Evolutionary conservation across 1,140 invertebrate genomes (phyloP).

Genomic region (Trichonephila clavipes): DNA sequence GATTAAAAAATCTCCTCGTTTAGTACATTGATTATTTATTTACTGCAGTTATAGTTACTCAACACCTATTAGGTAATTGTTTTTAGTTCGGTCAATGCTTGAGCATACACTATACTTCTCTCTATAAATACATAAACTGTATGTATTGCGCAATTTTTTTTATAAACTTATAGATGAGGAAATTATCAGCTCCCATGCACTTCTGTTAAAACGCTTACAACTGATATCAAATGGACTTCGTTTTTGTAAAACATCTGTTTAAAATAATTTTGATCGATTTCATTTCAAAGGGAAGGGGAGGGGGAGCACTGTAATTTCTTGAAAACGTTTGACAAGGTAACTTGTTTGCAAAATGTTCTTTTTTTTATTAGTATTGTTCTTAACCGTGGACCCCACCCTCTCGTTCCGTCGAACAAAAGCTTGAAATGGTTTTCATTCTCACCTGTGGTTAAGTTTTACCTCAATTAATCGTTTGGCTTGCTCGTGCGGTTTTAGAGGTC

Average conservation of each 20-base stretch:
- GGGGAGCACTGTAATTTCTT: background rate
- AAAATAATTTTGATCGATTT: slow-evolving; percentile 23
- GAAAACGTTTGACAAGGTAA: background rate
- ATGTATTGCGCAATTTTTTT: background rate
- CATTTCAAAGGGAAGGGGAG: background rate
- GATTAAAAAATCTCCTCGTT: too few species aligned
- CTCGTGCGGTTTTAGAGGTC: background rate
- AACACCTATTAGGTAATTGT: too few species aligned
- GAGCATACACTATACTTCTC: background rate
- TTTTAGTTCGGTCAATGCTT: background rate
- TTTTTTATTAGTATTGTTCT: background rate
- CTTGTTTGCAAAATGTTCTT: background rate
- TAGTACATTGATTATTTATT: too few species aligned
- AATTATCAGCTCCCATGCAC: background rate
- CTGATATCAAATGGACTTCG: background rate
- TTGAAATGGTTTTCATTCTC: slow-evolving; percentile 20
- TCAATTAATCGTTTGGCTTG: slow-evolving; percentile 1
- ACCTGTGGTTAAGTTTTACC: slow-evolving; percentile 33
- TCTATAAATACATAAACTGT: too few species aligned
- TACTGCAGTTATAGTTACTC: too few species aligned
- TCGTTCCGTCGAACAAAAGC: background rate
- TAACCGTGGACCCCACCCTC: background rate
- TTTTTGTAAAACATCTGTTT: slow-evolving; percentile 36
- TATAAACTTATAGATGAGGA: background rate
- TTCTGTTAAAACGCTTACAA: background rate